phyloP scores from a whole-genome alignment of 2,797 vertebrate genomes.

The Gadopsis bispinosus region DNA sequence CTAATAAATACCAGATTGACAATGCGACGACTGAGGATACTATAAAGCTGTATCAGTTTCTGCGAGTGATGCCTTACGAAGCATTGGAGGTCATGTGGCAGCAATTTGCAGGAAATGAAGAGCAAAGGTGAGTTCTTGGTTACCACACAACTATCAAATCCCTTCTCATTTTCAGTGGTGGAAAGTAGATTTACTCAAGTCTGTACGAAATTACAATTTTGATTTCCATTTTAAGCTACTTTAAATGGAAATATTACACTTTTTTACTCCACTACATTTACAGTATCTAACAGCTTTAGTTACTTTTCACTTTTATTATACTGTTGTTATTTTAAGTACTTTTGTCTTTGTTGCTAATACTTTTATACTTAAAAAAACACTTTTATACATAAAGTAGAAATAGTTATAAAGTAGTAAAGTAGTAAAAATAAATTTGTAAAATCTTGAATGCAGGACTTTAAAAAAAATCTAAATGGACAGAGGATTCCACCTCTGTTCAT shows the following conservation, averaged over 20 bases:
- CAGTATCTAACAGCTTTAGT: no score
- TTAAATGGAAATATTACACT: no score
- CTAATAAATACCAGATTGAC: conserved; percentile 82
- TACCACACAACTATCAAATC: not conserved
- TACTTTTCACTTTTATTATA: no score
- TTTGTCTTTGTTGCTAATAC: not conserved
- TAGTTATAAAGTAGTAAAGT: no score
- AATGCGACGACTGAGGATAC: conserved; percentile 78
- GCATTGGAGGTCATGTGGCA: conserved; percentile 84
- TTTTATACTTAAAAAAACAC: not conserved
- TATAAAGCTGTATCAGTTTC: conserved; percentile 86
- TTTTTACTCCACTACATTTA: not conserved
- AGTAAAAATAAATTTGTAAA: not conserved
- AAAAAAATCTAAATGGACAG: not conserved
- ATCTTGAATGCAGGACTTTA: no score
- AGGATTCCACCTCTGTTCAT: not conserved
- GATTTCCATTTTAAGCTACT: not conserved
- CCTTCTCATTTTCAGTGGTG: no score
- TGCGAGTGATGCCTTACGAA: conserved; percentile 75
- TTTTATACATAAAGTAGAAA: not conserved
- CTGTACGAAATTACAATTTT: no score
- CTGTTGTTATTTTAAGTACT: not conserved
- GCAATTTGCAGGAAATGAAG: conserved; percentile 77
- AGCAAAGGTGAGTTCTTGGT: conserved; percentile 72
- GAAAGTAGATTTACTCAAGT: not conserved